Percentiles rank a stretch among this genome's conserved stretches.
Conservation (phyloP, 2,888 invertebrate species). For the Melieria crassipennis region DNA sequence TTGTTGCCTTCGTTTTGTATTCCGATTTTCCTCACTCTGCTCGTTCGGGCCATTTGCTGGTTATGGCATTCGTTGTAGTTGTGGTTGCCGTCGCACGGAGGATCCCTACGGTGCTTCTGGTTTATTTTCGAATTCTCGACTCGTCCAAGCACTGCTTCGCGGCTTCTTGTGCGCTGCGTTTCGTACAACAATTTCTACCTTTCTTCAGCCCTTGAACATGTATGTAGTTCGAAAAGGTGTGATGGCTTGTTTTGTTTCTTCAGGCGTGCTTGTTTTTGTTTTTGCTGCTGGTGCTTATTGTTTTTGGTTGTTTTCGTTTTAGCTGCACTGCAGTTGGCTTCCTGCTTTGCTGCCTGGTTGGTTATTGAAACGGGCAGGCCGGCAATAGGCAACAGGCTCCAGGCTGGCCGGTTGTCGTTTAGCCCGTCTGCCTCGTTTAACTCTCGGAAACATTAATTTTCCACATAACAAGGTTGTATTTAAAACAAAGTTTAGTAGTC, state of each 20-base stretch:
- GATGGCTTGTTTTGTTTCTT: conserved; percentile 38
- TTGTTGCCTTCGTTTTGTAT: conserved; percentile 20
- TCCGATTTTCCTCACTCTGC: background rate
- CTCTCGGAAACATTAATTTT: conserved; percentile 46
- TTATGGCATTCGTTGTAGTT: conserved; percentile 13
- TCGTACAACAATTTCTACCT: conserved; percentile 33
- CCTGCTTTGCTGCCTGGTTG: conserved; percentile 18
- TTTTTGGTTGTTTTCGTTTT: conserved; percentile 21
- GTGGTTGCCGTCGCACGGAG: background rate
- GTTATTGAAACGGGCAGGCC: background rate
- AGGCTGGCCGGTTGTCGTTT: background rate
- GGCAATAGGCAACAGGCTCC: background rate
- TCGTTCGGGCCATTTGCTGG: conserved; percentile 8
- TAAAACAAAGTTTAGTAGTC: conserved; percentile 19
- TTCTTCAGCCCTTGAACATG: conserved; percentile 26
- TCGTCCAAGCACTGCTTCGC: conserved; percentile 17
- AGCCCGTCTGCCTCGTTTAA: conserved; percentile 39
- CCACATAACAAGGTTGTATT: conserved; percentile 46
- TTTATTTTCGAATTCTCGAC: conserved; percentile 23
- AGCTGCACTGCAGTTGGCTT: conserved; percentile 18
- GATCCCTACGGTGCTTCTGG: conserved; percentile 18
- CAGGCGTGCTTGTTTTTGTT: conserved; percentile 22
- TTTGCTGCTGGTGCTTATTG: conserved; percentile 5
- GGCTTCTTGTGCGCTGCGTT: conserved; percentile 24
- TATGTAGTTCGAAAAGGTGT: conserved; percentile 37